These are phyloP conservation scores for Ips nitidus DNA, from an alignment of 1,140 invertebrate species.

Conservation along the genomic window DNA sequence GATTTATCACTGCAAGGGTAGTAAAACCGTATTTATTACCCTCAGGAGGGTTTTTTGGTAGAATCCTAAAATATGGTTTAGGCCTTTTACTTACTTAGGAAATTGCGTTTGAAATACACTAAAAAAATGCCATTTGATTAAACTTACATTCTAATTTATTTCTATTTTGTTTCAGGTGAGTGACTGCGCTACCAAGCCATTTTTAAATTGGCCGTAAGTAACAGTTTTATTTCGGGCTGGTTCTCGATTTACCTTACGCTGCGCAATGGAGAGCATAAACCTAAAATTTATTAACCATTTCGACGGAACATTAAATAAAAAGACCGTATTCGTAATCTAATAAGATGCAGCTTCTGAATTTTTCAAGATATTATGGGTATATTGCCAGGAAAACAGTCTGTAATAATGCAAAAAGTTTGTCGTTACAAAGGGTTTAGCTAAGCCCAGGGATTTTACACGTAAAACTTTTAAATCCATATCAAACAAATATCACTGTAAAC, in stretches of 20 bases:
- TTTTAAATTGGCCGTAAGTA: constrained; percentile 33
- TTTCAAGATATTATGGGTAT: not conserved
- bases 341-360: constrained; percentile 2
- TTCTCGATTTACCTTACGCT: constrained; percentile 10
- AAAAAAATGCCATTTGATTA: no score
- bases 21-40: not conserved
- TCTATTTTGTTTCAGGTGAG: constrained; percentile 26
- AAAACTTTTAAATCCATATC: not conserved
- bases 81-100: not conserved
- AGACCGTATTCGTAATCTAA: constrained; percentile 9
- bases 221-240: constrained; percentile 7
- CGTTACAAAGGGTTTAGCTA: no score
- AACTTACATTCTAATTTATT: not conserved
- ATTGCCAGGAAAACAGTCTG: not conserved
- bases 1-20: not conserved
- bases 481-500: not conserved
- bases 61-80: not conserved
- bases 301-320: constrained; percentile 28
- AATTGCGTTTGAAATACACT: no score
- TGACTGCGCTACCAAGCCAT: constrained; percentile 2
- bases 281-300: constrained; percentile 32
- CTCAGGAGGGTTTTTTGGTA: not conserved
- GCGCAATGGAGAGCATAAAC: constrained; percentile 23
- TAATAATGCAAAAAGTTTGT: not conserved
- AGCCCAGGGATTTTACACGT: not conserved